Conservation (phyloP, 2,113 vertebrate genomes). For the Sebastes fasciatus region DNA sequence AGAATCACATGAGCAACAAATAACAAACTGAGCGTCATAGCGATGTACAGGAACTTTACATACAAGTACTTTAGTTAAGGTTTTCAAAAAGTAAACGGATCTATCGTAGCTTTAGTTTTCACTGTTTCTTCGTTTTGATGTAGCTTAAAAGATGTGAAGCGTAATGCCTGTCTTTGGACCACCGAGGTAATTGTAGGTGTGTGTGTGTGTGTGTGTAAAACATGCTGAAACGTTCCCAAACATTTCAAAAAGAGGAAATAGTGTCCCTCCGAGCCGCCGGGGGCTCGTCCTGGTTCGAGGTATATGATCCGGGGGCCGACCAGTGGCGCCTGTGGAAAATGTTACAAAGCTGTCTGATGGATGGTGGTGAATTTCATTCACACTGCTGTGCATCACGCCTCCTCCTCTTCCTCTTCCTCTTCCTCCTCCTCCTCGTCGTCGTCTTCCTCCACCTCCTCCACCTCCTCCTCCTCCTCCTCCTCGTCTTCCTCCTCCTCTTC, state of each 20-base stretch:
- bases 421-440: background rate
- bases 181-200: conserved; percentile 81
- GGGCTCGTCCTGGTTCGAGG: conserved; percentile 78
- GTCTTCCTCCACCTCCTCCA: background rate
- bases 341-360: conserved; percentile 74
- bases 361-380: conserved; percentile 75
- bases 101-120: conserved; percentile 64
- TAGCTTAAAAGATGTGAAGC: conserved; percentile 78
- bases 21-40: conserved; percentile 69
- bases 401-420: background rate
- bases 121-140: conserved; percentile 70
- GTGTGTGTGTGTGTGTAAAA: conserved; percentile 72
- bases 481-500: background rate
- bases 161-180: conserved; percentile 84
- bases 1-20: conserved; percentile 78
- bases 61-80: conserved; percentile 64
- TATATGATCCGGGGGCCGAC: conserved; percentile 80
- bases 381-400: conserved; percentile 59
- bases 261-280: conserved; percentile 68
- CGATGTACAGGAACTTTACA: conserved; percentile 76
- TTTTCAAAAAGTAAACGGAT: conserved; percentile 69
- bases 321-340: conserved; percentile 75
- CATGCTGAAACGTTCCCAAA: conserved; percentile 78
- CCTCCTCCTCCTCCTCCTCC: background rate
- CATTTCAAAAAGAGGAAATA: conserved; percentile 73